Evolutionary conservation across 2,888 invertebrate species (phyloP), one percentile per base, ranked within the genome.

Genomic region (Limnephilus marmoratus): DNA sequence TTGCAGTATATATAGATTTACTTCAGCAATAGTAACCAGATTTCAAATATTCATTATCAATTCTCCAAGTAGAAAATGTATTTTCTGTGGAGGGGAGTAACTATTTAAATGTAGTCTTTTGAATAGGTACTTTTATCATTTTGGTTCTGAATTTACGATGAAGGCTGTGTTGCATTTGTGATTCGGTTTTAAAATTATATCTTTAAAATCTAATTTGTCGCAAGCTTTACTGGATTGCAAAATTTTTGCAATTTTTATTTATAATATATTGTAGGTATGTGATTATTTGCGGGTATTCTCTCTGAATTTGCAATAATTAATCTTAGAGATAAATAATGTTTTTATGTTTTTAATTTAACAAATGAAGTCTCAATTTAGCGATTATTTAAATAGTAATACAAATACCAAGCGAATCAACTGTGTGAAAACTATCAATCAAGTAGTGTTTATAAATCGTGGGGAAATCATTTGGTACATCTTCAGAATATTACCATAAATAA

Each of bases 281-380:
- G 68, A 68, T 91, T 82, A 34, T 91, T 91, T 91, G 88, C 83
- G 68, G 85, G 83, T 86, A 91, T 88, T 93, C 89, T 91, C 90
- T 91, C 82, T 92, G 87, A 92, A 89, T 92, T 89, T 91, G 93
- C 93, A 93, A 93, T 93, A 93, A 93, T 93, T 92, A 93, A 85
- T 92, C 81, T 93, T 90, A 91, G 93, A 88, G 68, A 68, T 68
- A 68, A 68, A 90, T 90, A 37, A 34, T 92, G 88, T 37, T n/a
- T 83, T 83, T 83, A 83, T 45, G 29, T 37, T 83, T 83, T n/a
- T 34, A 37, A 83, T 34, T 37, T 83, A 34, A 83, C 2, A 18
- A 83, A n/a, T 83, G 34, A 83, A 83, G 37, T 24, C 83, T 83
- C 37, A 3, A 41, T 83, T 83, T 34, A 83, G 83, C 18, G 37